Base-by-base conservation (phyloP, 2,113 vertebrate genomes). In the Hippotragus niger region DNA sequence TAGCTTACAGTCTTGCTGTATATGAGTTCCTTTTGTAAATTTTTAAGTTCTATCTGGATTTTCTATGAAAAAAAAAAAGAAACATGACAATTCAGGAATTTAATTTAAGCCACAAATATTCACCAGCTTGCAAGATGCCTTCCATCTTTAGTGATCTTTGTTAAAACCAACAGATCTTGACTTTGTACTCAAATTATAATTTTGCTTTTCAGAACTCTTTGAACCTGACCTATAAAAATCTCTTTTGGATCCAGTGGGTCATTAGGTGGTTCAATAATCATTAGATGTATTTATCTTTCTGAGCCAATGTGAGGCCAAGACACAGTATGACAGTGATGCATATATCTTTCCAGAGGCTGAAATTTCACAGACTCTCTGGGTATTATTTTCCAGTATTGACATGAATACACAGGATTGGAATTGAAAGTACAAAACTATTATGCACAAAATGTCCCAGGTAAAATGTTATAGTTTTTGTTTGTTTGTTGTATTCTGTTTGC, bases 201-300 rank as follows among this genome's bases (percentile, higher is more conserved):
- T 97, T 96, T 90, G 21, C 55, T 95, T 92, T 82, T 88, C 84
- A 58, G 33, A 33, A 17, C 90, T 90, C 80, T 93, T 97, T 76
- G 45, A 71, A 36, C 8, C 57, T 90, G n/a, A 84, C 82, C 82
- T 87, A 53, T 21, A 64, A 94, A 95, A 89, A 64, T 80, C 21
- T 90, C 60, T 76, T 87, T n/a, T 47, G 55, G 76, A 78, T 88
- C 43, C n/a, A 82, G 31, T 52, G 33, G 53, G 62, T 90, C 71
- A 64, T 53, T 90, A 92, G 93, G 43, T 53, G 7, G 15, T n/a
- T 83, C 31, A 43, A 88, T 64, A 88, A 78, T 60, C 52, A 19
- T 90, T 62, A n/a, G 14, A 31, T 14, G 16, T 60, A 55, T 85
- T 97, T 94, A 53, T 80, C 57, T 86, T 90, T 94, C 58, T 88